Conservation (phyloP, 92 coral and sea anemone species). For the Phymanthus crucifer region DNA sequence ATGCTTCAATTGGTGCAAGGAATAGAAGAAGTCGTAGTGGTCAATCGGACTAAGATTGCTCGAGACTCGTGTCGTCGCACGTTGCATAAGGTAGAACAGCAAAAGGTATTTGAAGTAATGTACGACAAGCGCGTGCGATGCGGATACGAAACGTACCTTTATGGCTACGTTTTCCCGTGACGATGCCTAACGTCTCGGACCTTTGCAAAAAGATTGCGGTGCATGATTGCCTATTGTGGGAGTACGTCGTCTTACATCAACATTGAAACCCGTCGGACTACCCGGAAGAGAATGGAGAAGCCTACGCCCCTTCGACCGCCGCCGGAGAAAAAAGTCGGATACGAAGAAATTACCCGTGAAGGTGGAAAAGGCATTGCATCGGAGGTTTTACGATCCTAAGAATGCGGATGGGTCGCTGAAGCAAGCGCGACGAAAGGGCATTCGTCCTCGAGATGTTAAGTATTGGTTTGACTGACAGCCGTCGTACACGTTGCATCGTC, state of each 20-base stretch:
- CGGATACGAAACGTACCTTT: background rate
- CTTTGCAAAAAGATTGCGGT: slow-evolving; percentile 1
- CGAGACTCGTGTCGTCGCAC: background rate
- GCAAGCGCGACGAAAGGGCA: background rate
- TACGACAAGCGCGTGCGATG: slow-evolving; percentile 25
- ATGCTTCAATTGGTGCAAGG: slow-evolving; percentile 3
- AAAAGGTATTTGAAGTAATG: slow-evolving; percentile 9
- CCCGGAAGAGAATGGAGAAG: background rate
- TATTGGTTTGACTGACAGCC: slow-evolving; percentile 8
- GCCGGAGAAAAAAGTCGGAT: background rate
- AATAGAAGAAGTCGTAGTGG: background rate
- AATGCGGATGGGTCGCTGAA: background rate
- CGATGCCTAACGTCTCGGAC: background rate
- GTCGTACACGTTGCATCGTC: slow-evolving; percentile 7
- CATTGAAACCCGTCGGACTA: background rate
- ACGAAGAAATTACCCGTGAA: background rate
- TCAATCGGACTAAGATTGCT: background rate
- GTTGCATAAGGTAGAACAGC: background rate
- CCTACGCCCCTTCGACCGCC: background rate
- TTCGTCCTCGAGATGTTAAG: background rate
- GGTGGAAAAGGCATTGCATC: background rate
- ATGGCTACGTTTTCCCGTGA: background rate
- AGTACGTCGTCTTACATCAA: background rate
- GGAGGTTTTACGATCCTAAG: slow-evolving; percentile 9
- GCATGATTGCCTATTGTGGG: slow-evolving; percentile 11